These are phyloP conservation scores for Phalacrocorax aristotelis DNA, from an alignment of 2,113 vertebrate genomes.

Conservation along the genomic window DNA sequence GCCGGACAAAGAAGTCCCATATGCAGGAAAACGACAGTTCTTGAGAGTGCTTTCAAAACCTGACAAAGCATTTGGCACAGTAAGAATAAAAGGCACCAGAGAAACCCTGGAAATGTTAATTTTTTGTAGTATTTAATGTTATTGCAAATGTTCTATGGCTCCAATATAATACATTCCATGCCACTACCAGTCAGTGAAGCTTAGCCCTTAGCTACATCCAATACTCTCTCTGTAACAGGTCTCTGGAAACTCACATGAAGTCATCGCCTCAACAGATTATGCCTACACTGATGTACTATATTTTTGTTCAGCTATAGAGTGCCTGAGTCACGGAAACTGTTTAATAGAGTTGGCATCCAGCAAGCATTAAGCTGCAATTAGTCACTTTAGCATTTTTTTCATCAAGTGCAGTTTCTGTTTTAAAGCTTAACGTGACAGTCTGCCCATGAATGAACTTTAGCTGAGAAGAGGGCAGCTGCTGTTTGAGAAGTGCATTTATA, in stretches of 20 bases:
- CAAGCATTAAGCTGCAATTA: constrained; percentile 7
- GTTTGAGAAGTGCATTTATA: neutral
- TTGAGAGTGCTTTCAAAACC: neutral
- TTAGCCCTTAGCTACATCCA: neutral
- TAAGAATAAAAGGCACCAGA: neutral
- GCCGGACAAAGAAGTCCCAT: neutral
- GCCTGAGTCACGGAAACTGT: neutral
- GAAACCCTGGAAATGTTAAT: neutral
- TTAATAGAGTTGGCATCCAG: neutral
- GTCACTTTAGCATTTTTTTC: neutral
- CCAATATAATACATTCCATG: neutral
- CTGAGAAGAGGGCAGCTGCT: neutral
- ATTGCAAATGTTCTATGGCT: neutral
- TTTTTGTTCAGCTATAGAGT: neutral
- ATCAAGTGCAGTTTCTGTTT: neutral
- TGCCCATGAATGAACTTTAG: neutral
- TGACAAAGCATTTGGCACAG: neutral
- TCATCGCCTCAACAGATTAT: neutral
- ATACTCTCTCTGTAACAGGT: neutral
- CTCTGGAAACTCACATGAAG: neutral
- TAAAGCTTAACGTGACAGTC: neutral
- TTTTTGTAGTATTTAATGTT: neutral
- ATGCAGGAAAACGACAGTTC: neutral
- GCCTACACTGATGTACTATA: neutral
- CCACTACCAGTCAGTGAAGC: neutral